A percentile compares a stretch with the other conserved stretches of the same genome.
Conservation (phyloP, 2,797 vertebrate genomes). For the Scomberomorus guttatus region DNA sequence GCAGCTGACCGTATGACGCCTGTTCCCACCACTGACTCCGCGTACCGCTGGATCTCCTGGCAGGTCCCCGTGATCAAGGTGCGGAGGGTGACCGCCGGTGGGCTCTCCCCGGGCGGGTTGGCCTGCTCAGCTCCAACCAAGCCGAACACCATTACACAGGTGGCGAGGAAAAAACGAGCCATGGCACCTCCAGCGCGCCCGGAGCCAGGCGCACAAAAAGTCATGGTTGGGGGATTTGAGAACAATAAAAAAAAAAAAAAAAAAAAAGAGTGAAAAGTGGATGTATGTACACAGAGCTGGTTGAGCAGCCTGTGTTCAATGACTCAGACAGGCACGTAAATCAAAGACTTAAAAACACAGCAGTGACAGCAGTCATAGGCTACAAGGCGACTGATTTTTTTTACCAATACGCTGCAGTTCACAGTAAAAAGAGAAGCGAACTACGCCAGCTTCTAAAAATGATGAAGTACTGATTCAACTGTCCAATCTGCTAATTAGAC, state of each 20-base stretch:
- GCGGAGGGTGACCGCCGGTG: constrained; percentile 61
- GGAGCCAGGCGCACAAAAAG: constrained; percentile 30
- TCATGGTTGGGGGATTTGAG: constrained; percentile 26
- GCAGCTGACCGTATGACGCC: constrained; percentile 72
- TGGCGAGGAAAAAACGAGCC: constrained; percentile 48
- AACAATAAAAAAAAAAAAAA: neutral
- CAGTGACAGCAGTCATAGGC: constrained; percentile 34
- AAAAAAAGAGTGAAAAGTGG: neutral
- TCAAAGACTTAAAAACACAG: constrained; percentile 74
- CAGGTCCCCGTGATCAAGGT: constrained; percentile 70
- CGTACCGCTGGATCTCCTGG: constrained; percentile 74
- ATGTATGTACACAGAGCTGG: constrained; percentile 1
- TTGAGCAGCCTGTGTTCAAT: constrained; percentile 29
- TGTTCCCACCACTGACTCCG: constrained; percentile 81
- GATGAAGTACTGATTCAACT: neutral
- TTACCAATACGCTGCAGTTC: constrained; percentile 22
- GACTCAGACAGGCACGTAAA: constrained; percentile 35
- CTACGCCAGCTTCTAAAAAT: neutral
- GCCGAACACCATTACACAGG: constrained; percentile 40
- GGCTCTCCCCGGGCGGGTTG: constrained; percentile 8
- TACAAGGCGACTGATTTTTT: constrained; percentile 4
- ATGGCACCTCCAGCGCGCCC: constrained; percentile 43
- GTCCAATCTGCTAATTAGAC: neutral
- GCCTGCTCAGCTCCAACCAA: constrained; percentile 55
- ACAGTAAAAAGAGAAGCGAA: neutral